Conservation (phyloP, 1,140 invertebrate genomes). For the Saccostrea cuccullata region DNA sequence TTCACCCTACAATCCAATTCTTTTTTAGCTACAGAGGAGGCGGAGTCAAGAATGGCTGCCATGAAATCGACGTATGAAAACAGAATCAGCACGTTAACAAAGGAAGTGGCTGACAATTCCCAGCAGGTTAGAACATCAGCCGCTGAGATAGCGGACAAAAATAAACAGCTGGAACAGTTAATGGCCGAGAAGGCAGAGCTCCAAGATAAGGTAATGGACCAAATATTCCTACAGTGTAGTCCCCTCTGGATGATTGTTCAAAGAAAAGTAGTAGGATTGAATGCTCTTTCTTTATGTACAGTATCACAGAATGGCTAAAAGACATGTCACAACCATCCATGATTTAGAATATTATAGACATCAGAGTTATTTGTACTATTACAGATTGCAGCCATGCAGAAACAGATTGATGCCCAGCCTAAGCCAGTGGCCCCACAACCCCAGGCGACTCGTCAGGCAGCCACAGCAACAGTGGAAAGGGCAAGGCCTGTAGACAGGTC, state of each 20-base stretch:
- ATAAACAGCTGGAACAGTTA: constrained; percentile 41
- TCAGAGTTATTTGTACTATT: background rate
- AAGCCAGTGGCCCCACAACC: constrained; percentile 74
- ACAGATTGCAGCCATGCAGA: constrained; percentile 83
- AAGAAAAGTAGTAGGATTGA: background rate
- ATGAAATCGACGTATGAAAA: constrained; percentile 87
- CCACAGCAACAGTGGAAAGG: constrained; percentile 60
- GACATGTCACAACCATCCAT: too few species aligned
- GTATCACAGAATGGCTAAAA: constrained; percentile 58
- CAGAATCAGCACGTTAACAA: constrained; percentile 85
- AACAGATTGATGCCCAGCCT: constrained; percentile 85
- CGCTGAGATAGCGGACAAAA: constrained; percentile 38
- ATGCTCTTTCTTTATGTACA: background rate
- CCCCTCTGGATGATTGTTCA: background rate
- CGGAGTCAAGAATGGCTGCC: constrained; percentile 78
- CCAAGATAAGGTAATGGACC: constrained; percentile 80
- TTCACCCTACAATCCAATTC: too few species aligned
- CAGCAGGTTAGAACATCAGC: constrained; percentile 65
- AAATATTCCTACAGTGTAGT: background rate
- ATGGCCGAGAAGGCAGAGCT: constrained; percentile 80
- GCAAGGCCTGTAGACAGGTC: constrained; percentile 55
- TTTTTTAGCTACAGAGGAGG: constrained; percentile 58
- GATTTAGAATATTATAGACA: too few species aligned
- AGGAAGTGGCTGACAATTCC: constrained; percentile 85
- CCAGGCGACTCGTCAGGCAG: constrained; percentile 64